phyloP scores from a whole-genome alignment of 53 echinoderm and acorn worm genomes.

The Henricia sp. region DNA sequence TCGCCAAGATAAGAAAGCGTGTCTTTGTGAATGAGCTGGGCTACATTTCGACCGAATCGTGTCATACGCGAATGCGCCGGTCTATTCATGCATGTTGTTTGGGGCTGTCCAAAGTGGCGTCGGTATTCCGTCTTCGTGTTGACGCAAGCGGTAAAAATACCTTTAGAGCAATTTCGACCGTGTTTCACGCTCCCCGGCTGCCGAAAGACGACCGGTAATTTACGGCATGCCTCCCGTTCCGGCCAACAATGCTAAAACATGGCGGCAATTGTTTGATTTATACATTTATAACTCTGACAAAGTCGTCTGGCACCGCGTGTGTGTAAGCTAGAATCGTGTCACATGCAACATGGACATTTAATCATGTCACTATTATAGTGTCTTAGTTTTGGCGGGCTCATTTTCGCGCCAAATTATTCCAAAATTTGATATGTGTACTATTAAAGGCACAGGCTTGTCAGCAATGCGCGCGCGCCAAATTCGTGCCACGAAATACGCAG shows the following conservation, averaged over 20 bases:
- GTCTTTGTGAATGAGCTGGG: too few species aligned
- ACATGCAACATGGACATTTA: neutral
- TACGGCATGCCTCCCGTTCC: constrained; percentile 2
- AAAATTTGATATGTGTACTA: constrained; percentile 27
- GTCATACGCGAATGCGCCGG: too few species aligned
- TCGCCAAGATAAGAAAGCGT: too few species aligned
- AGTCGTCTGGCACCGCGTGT: neutral
- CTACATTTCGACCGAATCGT: too few species aligned
- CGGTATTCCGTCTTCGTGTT: neutral
- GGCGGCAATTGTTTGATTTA: neutral
- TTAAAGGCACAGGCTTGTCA: too few species aligned
- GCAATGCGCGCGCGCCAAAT: too few species aligned
- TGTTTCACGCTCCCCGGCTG: neutral
- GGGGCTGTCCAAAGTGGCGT: neutral
- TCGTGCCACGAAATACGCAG: too few species aligned
- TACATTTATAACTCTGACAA: constrained; percentile 8
- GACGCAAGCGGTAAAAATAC: neutral
- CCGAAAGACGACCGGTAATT: neutral
- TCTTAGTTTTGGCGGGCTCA: constrained; percentile 2
- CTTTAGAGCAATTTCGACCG: neutral
- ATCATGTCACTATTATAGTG: neutral
- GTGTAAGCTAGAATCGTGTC: constrained; percentile 2
- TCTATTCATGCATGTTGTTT: too few species aligned
- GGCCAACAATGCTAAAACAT: constrained; percentile 9
- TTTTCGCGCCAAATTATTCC: neutral